Conservation (phyloP, 2,888 invertebrate genomes). For the Allygus modestus region DNA sequence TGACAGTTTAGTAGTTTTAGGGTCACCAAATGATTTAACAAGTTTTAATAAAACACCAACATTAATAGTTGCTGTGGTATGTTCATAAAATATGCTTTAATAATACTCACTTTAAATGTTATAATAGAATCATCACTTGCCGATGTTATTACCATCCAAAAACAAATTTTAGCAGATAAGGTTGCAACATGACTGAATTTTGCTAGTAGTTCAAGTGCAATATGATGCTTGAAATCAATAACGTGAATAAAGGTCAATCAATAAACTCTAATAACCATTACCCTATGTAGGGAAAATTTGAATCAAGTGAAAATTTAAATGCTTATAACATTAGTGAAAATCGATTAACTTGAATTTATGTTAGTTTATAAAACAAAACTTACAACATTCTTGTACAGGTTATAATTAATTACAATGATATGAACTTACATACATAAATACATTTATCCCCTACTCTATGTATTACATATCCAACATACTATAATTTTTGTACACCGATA, state of each 20-base stretch:
- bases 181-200: not conserved
- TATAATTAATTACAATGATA: slow-evolving; percentile 59
- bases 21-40: slow-evolving; percentile 28
- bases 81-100: slow-evolving; percentile 17
- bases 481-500: slow-evolving; percentile 55
- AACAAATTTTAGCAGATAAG: not conserved
- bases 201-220: slow-evolving; percentile 1
- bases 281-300: not conserved
- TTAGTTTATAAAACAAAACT: slow-evolving; percentile 8
- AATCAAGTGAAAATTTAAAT: not conserved
- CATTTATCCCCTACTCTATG: slow-evolving; percentile 58
- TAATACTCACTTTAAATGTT: slow-evolving; percentile 2
- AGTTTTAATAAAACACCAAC: slow-evolving; percentile 25
- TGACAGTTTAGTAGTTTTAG: slow-evolving; percentile 25
- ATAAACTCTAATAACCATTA: too few species aligned
- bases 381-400: slow-evolving; percentile 28
- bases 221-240: not conserved
- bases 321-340: not conserved
- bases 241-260: too few species aligned
- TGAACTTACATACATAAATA: slow-evolving; percentile 59
- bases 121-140: not conserved
- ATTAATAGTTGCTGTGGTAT: not conserved
- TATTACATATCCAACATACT: slow-evolving; percentile 53
- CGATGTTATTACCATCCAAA: not conserved
- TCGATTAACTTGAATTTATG: not conserved